phyloP scores from a whole-genome alignment of 1,140 invertebrate species.

The Scylla paramamosain region DNA sequence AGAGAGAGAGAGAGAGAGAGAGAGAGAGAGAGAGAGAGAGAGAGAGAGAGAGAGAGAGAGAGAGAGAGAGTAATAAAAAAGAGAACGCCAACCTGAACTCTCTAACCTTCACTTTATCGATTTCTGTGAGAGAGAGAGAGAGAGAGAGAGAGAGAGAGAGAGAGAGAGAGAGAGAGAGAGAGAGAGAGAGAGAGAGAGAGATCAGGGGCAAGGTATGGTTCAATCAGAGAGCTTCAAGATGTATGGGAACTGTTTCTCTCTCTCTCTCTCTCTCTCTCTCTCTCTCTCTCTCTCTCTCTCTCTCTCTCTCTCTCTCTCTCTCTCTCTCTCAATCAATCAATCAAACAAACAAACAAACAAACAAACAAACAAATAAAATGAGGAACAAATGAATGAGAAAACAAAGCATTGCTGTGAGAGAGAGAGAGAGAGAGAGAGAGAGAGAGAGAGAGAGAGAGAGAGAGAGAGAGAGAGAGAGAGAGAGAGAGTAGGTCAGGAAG shows the following conservation, averaged over 20 bases:
- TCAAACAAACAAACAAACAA: too few species aligned
- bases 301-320: background rate
- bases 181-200: background rate
- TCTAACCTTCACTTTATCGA: background rate
- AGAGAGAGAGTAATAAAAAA: background rate
- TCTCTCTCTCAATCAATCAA: too few species aligned
- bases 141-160: background rate
- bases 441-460: background rate
- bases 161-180: conserved; percentile 8
- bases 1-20: background rate
- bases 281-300: background rate
- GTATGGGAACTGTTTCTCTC: background rate
- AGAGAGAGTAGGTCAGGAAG: background rate
- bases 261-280: conserved; percentile 19
- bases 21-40: too few species aligned
- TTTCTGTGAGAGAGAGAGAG: background rate
- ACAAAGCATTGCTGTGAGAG: background rate
- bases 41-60: conserved; percentile 35
- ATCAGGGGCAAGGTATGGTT: background rate
- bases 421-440: background rate
- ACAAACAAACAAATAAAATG: background rate
- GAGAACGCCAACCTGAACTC: background rate
- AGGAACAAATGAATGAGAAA: background rate
- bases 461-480: background rate
- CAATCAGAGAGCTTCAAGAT: background rate